Percentiles rank a stretch among this genome's conserved stretches.
Conservation (phyloP, 2,797 vertebrate species). For the Loriculus beryllinus region DNA sequence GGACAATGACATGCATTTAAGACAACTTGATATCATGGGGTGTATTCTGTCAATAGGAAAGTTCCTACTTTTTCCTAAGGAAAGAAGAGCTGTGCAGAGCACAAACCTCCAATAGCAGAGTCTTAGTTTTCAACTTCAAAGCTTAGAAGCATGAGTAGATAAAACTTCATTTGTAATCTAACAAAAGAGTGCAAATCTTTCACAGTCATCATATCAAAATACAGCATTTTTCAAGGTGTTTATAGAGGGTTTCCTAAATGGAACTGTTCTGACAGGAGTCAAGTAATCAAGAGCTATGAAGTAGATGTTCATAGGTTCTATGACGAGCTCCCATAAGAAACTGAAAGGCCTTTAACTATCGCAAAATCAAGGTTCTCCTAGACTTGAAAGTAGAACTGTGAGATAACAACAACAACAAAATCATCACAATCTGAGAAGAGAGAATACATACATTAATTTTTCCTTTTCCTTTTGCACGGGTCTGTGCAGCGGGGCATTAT, state of each 20-base stretch:
- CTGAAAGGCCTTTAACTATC: not conserved
- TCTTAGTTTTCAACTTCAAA: not conserved
- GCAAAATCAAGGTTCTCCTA: not conserved
- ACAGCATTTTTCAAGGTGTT: not conserved
- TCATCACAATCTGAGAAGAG: not conserved
- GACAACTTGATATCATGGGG: rapidly evolving
- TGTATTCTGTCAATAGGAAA: not conserved
- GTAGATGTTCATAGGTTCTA: not conserved
- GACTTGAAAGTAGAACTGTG: not conserved
- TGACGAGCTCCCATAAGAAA: not conserved
- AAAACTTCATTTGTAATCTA: not conserved
- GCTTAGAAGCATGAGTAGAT: not conserved
- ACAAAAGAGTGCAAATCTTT: not conserved
- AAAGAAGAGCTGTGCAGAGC: not conserved
- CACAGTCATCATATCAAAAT: not conserved
- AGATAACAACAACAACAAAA: not conserved
- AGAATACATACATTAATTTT: not conserved
- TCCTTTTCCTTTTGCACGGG: not conserved
- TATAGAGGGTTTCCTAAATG: not conserved
- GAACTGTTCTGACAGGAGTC: not conserved
- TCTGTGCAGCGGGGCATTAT: not conserved
- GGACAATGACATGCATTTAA: not conserved
- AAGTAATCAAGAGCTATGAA: not conserved
- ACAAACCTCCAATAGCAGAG: not conserved
- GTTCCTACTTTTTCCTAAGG: not conserved